A percentile compares a stretch with the other conserved stretches of the same genome.
These are phyloP conservation scores for Coccyzus lansbergi DNA, from an alignment of 2,797 vertebrate species.

Conservation along the genomic window DNA sequence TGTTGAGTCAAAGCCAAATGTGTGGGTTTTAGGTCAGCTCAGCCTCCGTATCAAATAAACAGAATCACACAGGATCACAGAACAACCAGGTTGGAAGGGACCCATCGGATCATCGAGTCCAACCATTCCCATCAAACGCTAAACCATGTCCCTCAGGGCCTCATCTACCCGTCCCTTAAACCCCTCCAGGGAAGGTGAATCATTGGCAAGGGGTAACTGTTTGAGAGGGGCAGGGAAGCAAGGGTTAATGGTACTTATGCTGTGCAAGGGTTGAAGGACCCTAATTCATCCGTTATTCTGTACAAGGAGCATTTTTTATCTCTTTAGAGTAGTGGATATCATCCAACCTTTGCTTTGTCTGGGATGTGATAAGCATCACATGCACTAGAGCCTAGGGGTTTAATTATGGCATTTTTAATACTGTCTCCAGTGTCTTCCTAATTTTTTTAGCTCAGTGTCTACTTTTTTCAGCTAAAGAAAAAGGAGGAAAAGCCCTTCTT, in stretches of 20 bases:
- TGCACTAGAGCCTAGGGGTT: not conserved
- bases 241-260: not conserved
- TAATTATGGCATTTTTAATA: not conserved
- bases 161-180: too few species aligned
- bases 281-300: not conserved
- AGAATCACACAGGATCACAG: too few species aligned
- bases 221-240: not conserved
- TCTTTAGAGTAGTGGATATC: fast-evolving
- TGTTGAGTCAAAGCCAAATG: not conserved
- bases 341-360: not conserved
- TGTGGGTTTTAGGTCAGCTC: not conserved
- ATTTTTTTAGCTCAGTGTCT: not conserved
- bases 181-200: too few species aligned
- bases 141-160: too few species aligned
- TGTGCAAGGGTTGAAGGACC: not conserved
- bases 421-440: not conserved
- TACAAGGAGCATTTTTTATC: not conserved
- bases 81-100: too few species aligned
- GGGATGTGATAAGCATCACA: fast-evolving
- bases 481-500: not conserved
- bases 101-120: too few species aligned
- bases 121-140: too few species aligned
- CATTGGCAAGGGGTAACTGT: too few species aligned
- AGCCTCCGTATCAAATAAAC: fast-evolving
- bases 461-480: not conserved